Percentiles rank a stretch among this genome's conserved stretches.
phyloP scores from a whole-genome alignment of 2,888 invertebrate genomes.

The Synergus gifuensis region DNA sequence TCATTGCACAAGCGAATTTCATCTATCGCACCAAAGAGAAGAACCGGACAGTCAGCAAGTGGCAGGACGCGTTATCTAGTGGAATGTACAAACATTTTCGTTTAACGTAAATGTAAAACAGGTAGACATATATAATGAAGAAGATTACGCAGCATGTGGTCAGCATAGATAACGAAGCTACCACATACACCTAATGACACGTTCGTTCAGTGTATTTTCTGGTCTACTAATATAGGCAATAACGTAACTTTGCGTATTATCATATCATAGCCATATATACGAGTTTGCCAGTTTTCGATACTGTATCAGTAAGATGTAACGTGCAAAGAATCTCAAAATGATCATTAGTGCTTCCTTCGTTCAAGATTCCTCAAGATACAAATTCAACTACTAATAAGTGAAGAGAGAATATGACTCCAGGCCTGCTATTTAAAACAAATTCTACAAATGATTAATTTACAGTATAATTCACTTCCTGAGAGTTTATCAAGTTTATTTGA shows the following conservation, averaged over 20 bases:
- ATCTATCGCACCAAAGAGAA: constrained; percentile 15
- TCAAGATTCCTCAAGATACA: neutral
- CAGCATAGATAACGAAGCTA: constrained; percentile 72
- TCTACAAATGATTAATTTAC: too few relatives aligned
- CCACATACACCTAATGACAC: constrained; percentile 48
- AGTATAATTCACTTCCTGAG: neutral
- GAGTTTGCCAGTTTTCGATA: constrained; percentile 31
- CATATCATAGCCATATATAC: constrained; percentile 55
- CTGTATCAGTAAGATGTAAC: constrained; percentile 38
- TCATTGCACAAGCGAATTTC: neutral
- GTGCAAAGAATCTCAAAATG: constrained; percentile 39
- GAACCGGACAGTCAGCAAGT: constrained; percentile 38
- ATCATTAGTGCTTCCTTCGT: neutral
- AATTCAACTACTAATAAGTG: too few relatives aligned
- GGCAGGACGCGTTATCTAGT: constrained; percentile 44
- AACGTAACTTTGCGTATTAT: constrained; percentile 68
- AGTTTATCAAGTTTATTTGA: neutral
- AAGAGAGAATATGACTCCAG: too few relatives aligned
- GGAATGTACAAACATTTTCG: constrained; percentile 71
- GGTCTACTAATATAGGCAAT: constrained; percentile 60
- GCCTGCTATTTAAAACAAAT: too few relatives aligned
- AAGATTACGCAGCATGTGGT: constrained; percentile 74
- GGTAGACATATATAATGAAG: constrained; percentile 70
- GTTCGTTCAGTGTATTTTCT: constrained; percentile 44
- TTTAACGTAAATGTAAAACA: constrained; percentile 72